phyloP scores from a whole-genome alignment of 1,140 invertebrate species.

The Brachionus koreanus region DNA sequence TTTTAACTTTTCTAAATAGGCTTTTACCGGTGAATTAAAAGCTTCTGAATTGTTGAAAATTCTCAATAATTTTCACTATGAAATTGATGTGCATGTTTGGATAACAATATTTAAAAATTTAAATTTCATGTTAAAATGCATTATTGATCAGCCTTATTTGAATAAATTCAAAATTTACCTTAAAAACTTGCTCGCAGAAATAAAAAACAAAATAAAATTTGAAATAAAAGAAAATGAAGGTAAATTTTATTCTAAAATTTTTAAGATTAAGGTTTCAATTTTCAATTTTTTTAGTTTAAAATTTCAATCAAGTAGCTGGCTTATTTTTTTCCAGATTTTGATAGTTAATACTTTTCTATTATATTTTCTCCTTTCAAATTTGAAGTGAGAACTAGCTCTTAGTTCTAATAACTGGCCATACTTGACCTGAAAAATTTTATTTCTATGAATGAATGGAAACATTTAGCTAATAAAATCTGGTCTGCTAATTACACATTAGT shows the following conservation, averaged over 20 bases:
- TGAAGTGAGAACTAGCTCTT: not conserved
- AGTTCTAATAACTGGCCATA: not conserved
- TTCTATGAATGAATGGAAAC: too few relatives aligned
- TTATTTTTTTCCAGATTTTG: too few relatives aligned
- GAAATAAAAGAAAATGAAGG: not conserved
- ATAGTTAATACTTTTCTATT: too few relatives aligned
- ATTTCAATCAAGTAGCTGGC: too few relatives aligned
- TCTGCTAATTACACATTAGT: too few relatives aligned
- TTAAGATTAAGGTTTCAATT: not conserved
- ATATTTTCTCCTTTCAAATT: not conserved
- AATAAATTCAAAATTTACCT: not conserved
- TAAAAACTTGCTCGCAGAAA: not conserved
- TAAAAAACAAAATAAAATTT: not conserved
- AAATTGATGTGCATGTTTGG: not conserved
- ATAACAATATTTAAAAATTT: constrained; percentile 32
- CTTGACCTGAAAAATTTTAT: not conserved
- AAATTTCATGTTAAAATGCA: not conserved
- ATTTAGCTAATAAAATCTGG: too few relatives aligned
- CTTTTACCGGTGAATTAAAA: not conserved
- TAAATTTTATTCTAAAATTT: not conserved
- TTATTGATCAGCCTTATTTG: not conserved
- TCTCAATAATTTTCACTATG: not conserved
- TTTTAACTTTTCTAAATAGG: not conserved
- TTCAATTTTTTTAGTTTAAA: not conserved
- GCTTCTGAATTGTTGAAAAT: constrained; percentile 52